These are phyloP conservation scores for Anodontia alba DNA, from an alignment of 2,888 invertebrate species.

Conservation along the genomic window DNA sequence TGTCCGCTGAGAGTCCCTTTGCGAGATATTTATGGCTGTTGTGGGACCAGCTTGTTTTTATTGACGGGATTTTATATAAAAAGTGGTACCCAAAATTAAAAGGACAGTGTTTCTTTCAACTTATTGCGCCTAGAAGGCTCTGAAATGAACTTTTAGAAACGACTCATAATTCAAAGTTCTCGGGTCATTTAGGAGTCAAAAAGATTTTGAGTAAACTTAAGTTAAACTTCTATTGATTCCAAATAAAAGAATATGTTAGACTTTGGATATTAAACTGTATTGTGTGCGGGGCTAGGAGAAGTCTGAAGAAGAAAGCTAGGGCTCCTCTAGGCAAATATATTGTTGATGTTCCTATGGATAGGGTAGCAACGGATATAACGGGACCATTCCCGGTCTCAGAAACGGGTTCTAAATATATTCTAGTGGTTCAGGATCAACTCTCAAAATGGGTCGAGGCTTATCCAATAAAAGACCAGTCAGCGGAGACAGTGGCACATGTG, in stretches of 20 bases:
- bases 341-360: slow-evolving; percentile 14
- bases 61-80: slow-evolving; percentile 26
- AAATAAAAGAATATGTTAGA: slow-evolving; percentile 13
- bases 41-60: slow-evolving; percentile 19
- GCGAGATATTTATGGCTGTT: slow-evolving; percentile 22
- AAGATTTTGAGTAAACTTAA: slow-evolving; percentile 13
- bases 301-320: slow-evolving; percentile 8
- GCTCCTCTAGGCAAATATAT: slow-evolving; percentile 8
- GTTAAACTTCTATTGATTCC: slow-evolving; percentile 18
- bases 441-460: slow-evolving; percentile 7
- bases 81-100: slow-evolving; percentile 14
- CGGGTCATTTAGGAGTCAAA: slow-evolving; percentile 24
- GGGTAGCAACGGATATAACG: background rate
- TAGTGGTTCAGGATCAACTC: background rate
- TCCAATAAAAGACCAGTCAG: too few species aligned
- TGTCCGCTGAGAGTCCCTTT: slow-evolving; percentile 4
- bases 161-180: slow-evolving; percentile 9
- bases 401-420: background rate
- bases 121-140: slow-evolving; percentile 3
- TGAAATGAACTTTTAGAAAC: background rate
- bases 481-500: too few species aligned
- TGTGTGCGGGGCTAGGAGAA: slow-evolving; percentile 19
- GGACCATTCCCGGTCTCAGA: slow-evolving; percentile 7
- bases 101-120: slow-evolving; percentile 5
- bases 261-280: slow-evolving; percentile 14